Evolutionary conservation across 2,797 vertebrate genomes (phyloP).

Genomic region (Ficedula albicollis): DNA sequence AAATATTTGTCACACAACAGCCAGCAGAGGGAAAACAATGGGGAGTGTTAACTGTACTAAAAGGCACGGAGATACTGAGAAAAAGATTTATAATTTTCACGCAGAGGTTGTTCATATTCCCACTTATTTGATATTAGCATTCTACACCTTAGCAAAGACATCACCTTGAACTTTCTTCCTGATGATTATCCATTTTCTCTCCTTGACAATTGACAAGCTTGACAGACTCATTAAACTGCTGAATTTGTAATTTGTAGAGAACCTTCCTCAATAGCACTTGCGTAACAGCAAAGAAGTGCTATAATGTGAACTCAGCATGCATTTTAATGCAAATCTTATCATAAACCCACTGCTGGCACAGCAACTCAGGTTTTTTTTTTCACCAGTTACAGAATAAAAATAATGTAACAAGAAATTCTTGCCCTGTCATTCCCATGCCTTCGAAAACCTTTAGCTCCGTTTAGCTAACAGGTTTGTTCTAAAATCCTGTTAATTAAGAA

Average conservation of each 20-base stretch:
- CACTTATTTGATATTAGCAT: slow-evolving; percentile 61
- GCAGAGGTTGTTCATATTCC: neutral
- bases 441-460: neutral
- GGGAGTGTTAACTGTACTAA: neutral
- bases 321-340: slow-evolving; percentile 63
- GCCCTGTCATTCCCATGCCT: neutral
- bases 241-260: slow-evolving; percentile 60
- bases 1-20: slow-evolving; percentile 31
- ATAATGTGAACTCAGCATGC: slow-evolving; percentile 27
- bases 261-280: slow-evolving; percentile 32
- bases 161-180: slow-evolving; percentile 72
- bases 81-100: slow-evolving; percentile 11
- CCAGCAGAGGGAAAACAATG: neutral
- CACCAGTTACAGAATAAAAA: neutral
- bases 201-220: slow-evolving; percentile 72
- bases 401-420: neutral
- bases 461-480: neutral
- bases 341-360: slow-evolving; percentile 32
- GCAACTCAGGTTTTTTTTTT: neutral
- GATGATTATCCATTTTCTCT: slow-evolving; percentile 53
- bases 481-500: neutral
- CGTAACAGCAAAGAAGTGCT: slow-evolving; percentile 36
- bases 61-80: neutral
- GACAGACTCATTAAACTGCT: slow-evolving; percentile 66
- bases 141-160: slow-evolving; percentile 52